A percentile compares a stretch with the other conserved stretches of the same genome.
Evolutionary conservation across 2,113 vertebrate species (phyloP).

Genomic region (Pitta sordida): DNA sequence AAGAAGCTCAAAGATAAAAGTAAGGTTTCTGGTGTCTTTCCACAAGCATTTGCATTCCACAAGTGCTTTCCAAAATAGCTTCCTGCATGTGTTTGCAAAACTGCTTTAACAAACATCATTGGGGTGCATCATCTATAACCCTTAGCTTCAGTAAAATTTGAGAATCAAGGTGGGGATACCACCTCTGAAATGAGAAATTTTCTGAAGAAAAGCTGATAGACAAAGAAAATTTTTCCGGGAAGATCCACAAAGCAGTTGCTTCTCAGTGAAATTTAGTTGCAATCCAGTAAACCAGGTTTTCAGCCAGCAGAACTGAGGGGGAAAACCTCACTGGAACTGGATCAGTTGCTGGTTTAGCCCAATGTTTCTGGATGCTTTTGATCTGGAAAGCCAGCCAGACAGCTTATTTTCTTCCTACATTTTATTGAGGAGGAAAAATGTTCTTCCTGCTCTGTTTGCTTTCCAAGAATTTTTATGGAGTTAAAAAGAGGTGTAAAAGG

Average conservation of each 20-base stretch:
- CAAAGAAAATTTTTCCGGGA: background rate
- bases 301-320: background rate
- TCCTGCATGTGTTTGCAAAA: slow-evolving; percentile 82
- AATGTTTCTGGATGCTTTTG: background rate
- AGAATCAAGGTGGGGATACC: background rate
- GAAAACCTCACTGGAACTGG: background rate
- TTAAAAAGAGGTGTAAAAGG: background rate
- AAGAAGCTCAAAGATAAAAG: slow-evolving; percentile 99
- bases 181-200: background rate
- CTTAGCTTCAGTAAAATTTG: background rate
- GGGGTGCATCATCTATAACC: slow-evolving; percentile 67
- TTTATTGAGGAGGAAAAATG: background rate
- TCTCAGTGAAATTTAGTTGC: background rate
- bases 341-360: background rate
- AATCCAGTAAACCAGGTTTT: background rate
- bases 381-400: background rate
- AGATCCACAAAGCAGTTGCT: background rate
- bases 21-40: slow-evolving; percentile 80
- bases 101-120: slow-evolving; percentile 27
- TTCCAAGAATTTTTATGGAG: background rate
- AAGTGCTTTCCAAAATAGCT: slow-evolving; percentile 50
- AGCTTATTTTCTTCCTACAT: background rate
- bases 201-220: background rate
- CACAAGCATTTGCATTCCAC: slow-evolving; percentile 46
- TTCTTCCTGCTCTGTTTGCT: background rate